Percentiles rank a stretch among this genome's conserved stretches.
These are phyloP conservation scores for Crossaster papposus DNA, from an alignment of 53 echinoderm and acorn worm genomes.

Conservation along the genomic window DNA sequence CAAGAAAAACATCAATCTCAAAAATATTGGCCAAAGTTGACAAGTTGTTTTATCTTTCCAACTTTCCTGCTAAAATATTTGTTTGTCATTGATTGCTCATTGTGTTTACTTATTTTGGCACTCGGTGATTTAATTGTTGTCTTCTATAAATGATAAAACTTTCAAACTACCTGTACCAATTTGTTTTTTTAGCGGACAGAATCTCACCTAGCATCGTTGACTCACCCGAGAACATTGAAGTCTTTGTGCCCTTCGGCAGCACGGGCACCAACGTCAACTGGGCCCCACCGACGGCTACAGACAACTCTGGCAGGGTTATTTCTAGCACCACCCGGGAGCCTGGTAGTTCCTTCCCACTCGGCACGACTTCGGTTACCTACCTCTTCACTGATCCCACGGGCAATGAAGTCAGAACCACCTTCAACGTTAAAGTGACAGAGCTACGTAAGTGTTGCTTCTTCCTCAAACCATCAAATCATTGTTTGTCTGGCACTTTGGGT, in stretches of 20 bases:
- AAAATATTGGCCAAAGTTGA: no score
- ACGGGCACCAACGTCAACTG: constrained; percentile 52
- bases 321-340: constrained; percentile 34
- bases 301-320: constrained; percentile 58
- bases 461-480: no score
- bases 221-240: constrained; percentile 41
- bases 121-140: no score
- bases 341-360: constrained; percentile 49
- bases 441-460: constrained; percentile 42
- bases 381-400: constrained; percentile 54
- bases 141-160: no score
- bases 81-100: no score
- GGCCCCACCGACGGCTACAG: constrained; percentile 65
- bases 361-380: constrained; percentile 19
- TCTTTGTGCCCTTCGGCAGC: constrained; percentile 57
- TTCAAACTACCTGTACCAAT: not conserved
- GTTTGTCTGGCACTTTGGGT: no score
- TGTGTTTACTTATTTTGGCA: no score
- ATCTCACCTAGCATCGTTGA: constrained; percentile 37
- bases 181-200: constrained; percentile 38
- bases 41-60: no score
- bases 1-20: no score
- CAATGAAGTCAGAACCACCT: constrained; percentile 24
- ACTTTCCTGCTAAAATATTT: no score
- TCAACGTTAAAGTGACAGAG: constrained; percentile 57